phyloP scores from a whole-genome alignment of 2,113 vertebrate genomes.

The Osmerus mordax region DNA sequence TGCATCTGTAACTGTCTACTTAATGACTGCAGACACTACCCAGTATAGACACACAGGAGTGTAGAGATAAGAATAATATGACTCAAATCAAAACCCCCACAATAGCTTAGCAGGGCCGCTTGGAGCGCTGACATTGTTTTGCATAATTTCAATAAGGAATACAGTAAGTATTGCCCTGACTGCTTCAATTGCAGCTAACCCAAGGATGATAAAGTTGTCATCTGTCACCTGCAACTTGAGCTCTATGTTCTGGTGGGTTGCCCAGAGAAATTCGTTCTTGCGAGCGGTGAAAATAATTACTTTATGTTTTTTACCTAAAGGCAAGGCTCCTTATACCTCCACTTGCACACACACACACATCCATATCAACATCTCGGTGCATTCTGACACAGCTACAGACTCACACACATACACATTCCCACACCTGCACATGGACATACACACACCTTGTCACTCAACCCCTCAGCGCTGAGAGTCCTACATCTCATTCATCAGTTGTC shows the following conservation, averaged over 20 bases:
- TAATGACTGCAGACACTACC: constrained; percentile 20
- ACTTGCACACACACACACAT: constrained; percentile 20
- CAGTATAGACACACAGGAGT: background rate
- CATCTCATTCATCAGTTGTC: constrained; percentile 42
- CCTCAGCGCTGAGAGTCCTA: constrained; percentile 32
- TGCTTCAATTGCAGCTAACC: constrained; percentile 44
- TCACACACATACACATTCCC: constrained; percentile 12
- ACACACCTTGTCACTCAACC: constrained; percentile 43
- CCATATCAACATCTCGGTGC: constrained; percentile 2
- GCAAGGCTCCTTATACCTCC: constrained; percentile 1
- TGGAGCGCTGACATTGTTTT: constrained; percentile 24
- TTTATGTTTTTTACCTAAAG: constrained; percentile 45
- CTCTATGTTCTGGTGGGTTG: constrained; percentile 18
- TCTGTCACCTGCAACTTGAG: constrained; percentile 18
- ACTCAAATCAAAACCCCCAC: constrained; percentile 15
- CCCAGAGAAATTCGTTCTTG: constrained; percentile 29
- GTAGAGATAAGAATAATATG: constrained; percentile 4
- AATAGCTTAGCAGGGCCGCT: constrained; percentile 17
- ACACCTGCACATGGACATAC: constrained; percentile 9
- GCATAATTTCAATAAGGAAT: constrained; percentile 43
- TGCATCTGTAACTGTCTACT: constrained; percentile 9
- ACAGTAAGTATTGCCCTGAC: constrained; percentile 20
- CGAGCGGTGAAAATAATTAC: constrained; percentile 54
- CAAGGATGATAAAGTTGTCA: constrained; percentile 30
- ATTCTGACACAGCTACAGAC: constrained; percentile 3